Conservation (phyloP, 2,113 vertebrate species). For the cattle (Bos taurus) region DNA sequence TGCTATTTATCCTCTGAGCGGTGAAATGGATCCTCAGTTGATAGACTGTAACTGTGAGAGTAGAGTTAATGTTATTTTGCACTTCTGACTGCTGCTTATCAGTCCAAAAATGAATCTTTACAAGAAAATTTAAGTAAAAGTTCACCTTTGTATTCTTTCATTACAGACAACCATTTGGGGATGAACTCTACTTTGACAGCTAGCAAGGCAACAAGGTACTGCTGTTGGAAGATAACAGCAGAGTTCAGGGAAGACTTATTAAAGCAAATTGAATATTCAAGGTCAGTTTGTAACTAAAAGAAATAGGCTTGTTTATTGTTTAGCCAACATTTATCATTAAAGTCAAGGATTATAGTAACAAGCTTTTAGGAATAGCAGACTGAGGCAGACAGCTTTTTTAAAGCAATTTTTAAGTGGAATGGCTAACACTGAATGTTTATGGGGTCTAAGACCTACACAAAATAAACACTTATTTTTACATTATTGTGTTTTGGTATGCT, state of each 20-base stretch:
- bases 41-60: background rate
- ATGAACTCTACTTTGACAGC: background rate
- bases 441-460: background rate
- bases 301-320: background rate
- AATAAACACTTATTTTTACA: constrained; percentile 69
- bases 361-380: constrained; percentile 1
- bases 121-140: background rate
- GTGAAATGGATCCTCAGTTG: background rate
- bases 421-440: constrained; percentile 3
- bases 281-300: background rate
- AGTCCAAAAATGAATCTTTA: background rate
- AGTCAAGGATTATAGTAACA: background rate
- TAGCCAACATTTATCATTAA: background rate
- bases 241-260: constrained; percentile 1
- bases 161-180: constrained; percentile 35
- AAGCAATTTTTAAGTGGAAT: constrained; percentile 22
- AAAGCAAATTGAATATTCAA: background rate
- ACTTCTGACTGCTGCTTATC: background rate
- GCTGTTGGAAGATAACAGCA: background rate
- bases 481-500: background rate
- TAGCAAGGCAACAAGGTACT: background rate
- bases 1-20: background rate
- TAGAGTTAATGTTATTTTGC: no score
- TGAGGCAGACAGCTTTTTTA: background rate
- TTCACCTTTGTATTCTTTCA: background rate